Percentiles rank a stretch among this genome's conserved stretches.
phyloP scores from a whole-genome alignment of 2,888 invertebrate genomes.

The Drosophila parthenogenetica region DNA sequence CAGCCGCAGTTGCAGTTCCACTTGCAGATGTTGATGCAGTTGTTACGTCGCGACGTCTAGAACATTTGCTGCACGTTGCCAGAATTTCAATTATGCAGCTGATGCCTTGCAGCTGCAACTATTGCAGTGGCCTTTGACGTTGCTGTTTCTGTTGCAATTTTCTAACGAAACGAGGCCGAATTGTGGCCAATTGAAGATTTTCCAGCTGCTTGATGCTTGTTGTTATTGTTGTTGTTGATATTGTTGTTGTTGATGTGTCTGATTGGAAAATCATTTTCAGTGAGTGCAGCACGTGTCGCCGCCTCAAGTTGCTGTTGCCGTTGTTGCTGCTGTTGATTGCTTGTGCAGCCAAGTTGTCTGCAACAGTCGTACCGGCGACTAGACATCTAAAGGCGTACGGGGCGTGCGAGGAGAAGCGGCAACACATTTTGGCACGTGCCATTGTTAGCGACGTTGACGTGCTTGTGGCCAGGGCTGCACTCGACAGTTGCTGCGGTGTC shows the following conservation, averaged over 20 bases:
- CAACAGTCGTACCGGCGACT: constrained; percentile 38
- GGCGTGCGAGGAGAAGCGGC: constrained; percentile 27
- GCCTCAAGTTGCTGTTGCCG: constrained; percentile 43
- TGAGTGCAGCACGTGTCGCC: constrained; percentile 68
- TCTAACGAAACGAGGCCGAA: constrained; percentile 51
- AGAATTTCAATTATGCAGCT: constrained; percentile 72
- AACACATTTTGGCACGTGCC: constrained; percentile 79
- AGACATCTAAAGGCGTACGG: constrained; percentile 13
- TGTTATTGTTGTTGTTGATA: background rate
- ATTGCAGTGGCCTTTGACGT: constrained; percentile 15
- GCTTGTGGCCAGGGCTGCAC: constrained; percentile 45
- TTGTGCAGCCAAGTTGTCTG: constrained; percentile 73
- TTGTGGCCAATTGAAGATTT: constrained; percentile 65
- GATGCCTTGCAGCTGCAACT: constrained; percentile 61
- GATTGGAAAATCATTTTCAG: constrained; percentile 74
- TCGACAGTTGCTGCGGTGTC: constrained; percentile 50
- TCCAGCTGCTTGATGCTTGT: constrained; percentile 51
- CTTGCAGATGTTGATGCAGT: constrained; percentile 11
- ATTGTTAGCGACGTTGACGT: constrained; percentile 45
- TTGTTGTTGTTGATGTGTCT: constrained; percentile 38
- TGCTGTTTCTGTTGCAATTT: constrained; percentile 61
- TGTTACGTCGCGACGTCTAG: constrained; percentile 34
- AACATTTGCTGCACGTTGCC: constrained; percentile 61
- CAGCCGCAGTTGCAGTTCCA: constrained; percentile 22
- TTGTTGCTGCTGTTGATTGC: constrained; percentile 50